Conservation (phyloP, 2,888 invertebrate species). For the Nemotelus nigrinus region DNA sequence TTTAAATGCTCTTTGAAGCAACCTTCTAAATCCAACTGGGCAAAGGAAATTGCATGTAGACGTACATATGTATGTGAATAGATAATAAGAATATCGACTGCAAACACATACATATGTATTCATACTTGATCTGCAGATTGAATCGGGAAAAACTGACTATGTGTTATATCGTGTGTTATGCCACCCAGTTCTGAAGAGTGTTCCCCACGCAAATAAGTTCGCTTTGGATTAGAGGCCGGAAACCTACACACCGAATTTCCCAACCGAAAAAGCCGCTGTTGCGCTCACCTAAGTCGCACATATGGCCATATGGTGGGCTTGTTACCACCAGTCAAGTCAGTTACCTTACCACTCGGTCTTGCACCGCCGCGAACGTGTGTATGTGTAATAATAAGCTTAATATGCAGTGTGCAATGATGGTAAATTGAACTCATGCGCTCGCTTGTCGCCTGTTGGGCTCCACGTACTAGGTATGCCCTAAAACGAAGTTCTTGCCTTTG, state of each 20-base stretch:
- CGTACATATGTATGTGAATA: conserved; percentile 18
- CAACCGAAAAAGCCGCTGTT: conserved; percentile 22
- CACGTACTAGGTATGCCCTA: conserved; percentile 7
- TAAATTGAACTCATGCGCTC: not conserved
- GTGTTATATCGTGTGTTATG: conserved; percentile 28
- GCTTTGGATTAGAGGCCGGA: conserved; percentile 31
- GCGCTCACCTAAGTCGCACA: conserved; percentile 17
- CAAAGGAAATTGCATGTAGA: not conserved
- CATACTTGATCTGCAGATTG: conserved; percentile 6
- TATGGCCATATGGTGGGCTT: conserved; percentile 30
- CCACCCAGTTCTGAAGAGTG: conserved; percentile 39
- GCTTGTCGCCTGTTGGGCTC: not conserved
- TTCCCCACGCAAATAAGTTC: conserved; percentile 40
- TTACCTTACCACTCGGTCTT: not conserved
- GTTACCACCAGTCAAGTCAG: not conserved
- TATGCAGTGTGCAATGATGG: conserved; percentile 11
- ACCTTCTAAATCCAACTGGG: conserved; percentile 15
- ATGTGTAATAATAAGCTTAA: conserved; percentile 15
- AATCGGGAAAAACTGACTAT: conserved; percentile 21
- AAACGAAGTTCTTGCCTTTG: conserved; percentile 23
- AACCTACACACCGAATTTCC: conserved; percentile 41
- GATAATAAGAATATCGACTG: not conserved
- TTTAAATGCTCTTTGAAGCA: too few species aligned
- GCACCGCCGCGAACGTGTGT: conserved; percentile 1
- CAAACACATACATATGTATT: not conserved